A percentile compares a stretch with the other conserved stretches of the same genome.
phyloP scores from a whole-genome alignment of 2,113 vertebrate genomes.

The Circaetus gallicus region DNA sequence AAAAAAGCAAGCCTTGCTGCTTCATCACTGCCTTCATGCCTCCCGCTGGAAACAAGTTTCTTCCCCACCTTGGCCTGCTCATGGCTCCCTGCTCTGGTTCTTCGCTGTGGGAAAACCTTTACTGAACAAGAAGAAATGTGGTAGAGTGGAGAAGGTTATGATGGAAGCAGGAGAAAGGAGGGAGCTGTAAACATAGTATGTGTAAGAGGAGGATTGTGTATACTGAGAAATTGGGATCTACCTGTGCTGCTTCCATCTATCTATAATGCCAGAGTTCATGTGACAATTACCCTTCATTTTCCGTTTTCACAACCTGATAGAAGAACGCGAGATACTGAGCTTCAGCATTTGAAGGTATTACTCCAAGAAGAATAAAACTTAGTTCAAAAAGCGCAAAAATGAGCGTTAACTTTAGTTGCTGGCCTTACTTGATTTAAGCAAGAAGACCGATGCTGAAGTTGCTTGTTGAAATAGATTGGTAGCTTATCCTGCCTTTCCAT shows the following conservation, averaged over 20 bases:
- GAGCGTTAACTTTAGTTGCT: background rate
- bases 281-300: background rate
- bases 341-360: background rate
- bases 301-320: background rate
- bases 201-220: background rate
- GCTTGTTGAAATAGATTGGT: background rate
- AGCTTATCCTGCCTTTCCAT: background rate
- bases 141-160: background rate
- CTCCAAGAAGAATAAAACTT: background rate
- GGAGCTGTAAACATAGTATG: background rate
- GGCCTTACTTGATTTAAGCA: background rate
- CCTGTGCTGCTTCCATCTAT: background rate
- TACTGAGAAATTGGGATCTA: background rate
- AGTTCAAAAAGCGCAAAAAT: background rate
- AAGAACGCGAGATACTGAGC: background rate
- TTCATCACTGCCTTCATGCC: background rate
- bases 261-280: background rate
- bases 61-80: background rate
- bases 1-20: background rate
- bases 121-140: background rate
- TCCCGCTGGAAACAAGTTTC: background rate
- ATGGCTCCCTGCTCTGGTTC: background rate
- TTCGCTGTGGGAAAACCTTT: background rate
- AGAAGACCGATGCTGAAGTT: background rate
- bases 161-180: background rate